These are phyloP conservation scores for Phaedon cochleariae DNA, from an alignment of 2,888 invertebrate genomes.

Conservation along the genomic window DNA sequence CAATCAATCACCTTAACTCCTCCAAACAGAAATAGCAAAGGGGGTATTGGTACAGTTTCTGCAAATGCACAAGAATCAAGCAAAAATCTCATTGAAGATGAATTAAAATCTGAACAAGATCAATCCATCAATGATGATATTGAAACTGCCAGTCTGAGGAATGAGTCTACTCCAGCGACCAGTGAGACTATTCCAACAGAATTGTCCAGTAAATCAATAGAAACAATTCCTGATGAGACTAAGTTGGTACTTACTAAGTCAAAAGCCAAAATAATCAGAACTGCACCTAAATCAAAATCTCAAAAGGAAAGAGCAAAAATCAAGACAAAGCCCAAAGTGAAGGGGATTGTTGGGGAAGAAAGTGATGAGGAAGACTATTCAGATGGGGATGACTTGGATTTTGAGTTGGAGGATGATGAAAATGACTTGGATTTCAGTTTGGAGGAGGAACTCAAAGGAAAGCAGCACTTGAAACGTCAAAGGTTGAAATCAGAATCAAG, in stretches of 20 bases:
- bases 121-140: not conserved
- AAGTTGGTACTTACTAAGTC: constrained; percentile 21
- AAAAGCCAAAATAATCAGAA: constrained; percentile 36
- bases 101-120: constrained; percentile 8
- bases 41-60: constrained; percentile 7
- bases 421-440: constrained; percentile 66
- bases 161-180: constrained; percentile 10
- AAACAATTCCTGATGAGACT: not conserved
- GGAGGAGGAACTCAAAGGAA: constrained; percentile 48
- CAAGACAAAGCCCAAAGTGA: constrained; percentile 32
- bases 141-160: not conserved
- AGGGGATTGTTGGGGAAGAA: constrained; percentile 28
- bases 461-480: constrained; percentile 46
- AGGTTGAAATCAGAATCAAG: constrained; percentile 41
- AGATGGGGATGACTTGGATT: constrained; percentile 60
- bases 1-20: constrained; percentile 37
- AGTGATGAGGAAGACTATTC: constrained; percentile 60
- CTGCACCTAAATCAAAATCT: constrained; percentile 20
- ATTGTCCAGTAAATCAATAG: not conserved
- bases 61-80: too few relatives aligned
- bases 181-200: not conserved
- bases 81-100: constrained; percentile 14
- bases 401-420: constrained; percentile 57
- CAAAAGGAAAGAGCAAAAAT: constrained; percentile 2
- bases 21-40: constrained; percentile 23